These are phyloP conservation scores for Aphaenogaster rudis DNA, from an alignment of 1,140 invertebrate species.

Conservation along the genomic window DNA sequence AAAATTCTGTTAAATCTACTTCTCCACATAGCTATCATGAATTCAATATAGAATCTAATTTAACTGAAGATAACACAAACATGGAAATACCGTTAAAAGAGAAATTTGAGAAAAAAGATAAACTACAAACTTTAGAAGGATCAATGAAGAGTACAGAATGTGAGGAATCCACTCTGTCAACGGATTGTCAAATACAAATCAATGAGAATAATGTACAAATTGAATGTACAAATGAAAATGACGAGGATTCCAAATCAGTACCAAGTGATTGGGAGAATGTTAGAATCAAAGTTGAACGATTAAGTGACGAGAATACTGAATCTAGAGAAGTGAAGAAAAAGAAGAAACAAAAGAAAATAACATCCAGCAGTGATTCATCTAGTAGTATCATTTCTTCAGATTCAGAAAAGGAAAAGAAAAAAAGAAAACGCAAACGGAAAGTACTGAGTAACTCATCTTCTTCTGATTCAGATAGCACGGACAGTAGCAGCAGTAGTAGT, in stretches of 20 bases:
- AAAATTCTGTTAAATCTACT: conserved; percentile 47
- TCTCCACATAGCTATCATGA: conserved; percentile 77
- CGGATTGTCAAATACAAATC: conserved; percentile 30
- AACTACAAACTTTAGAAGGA: conserved; percentile 20
- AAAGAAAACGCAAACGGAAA: conserved; percentile 73
- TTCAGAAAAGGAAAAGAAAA: conserved; percentile 78
- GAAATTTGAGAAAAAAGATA: conserved; percentile 41
- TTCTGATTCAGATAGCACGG: conserved; percentile 79
- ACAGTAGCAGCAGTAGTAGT: conserved; percentile 76
- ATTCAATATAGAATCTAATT: conserved; percentile 80
- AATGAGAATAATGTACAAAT: conserved; percentile 14
- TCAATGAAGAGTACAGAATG: conserved; percentile 46
- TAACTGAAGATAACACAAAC: conserved; percentile 64
- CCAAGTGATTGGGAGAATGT: conserved; percentile 82
- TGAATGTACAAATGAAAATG: conserved; percentile 42
- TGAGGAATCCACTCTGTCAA: conserved; percentile 36
- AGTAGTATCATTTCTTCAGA: conserved; percentile 81
- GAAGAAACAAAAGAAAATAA: conserved; percentile 64
- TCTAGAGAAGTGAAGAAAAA: conserved; percentile 69
- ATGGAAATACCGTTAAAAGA: neutral
- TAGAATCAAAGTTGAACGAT: conserved; percentile 80
- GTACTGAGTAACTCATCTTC: conserved; percentile 69
- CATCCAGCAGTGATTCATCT: conserved; percentile 80
- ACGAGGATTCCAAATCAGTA: conserved; percentile 75
- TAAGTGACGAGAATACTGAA: conserved; percentile 77